Evolutionary conservation across 2,888 invertebrate genomes (phyloP), one percentile per base, ranked within the genome.

Genomic region (Terebella lapidaria): DNA sequence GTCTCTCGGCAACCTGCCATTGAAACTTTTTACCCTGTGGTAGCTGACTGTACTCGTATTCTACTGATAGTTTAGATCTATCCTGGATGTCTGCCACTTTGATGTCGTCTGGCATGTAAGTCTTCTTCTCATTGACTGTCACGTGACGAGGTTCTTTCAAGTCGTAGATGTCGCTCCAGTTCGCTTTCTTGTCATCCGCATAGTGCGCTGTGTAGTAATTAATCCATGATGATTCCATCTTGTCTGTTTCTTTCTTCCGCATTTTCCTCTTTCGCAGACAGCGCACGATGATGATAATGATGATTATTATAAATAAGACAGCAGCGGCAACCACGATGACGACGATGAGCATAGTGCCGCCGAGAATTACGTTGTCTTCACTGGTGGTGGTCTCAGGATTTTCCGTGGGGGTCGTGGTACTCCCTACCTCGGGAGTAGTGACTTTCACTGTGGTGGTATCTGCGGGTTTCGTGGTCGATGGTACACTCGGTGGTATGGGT

Each of bases 1-100:
- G 57, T 27, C 62, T 54, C 54, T 64, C 54, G 2, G 74, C 77
- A 18, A 58, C 68, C 24, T 70, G 64, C 51, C 70, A 72, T n/a
- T 72, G 57, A 2, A 62, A 59, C 30, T 65, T 59, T 2, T 60
- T 63, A 3, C 70, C 71, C 42, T 71, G 71, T 0, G 76, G 77
- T 18, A 80, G 69, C 27, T 69, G 67, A 3, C 72, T 62, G 59
- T 76, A 79, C 61, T 79, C 79, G 52, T 76, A 69, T n/a, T 70
- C 69, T 56, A 76, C 72, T 1, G 72, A 63, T 18, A 76, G 62
- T 2, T 35, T 57, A 3, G 63, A 62, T 30, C 45, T 49, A n/a
- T 49, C 52, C 20, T 61, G 60, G 1, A 67, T 61, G 27, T 59
- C 65, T 5, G 61, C 35, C 27, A 67, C 65, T 54, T 62, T 5